These are phyloP conservation scores for Lamellibrachia luymesi DNA, from an alignment of 1,140 invertebrate genomes.

Conservation along the genomic window DNA sequence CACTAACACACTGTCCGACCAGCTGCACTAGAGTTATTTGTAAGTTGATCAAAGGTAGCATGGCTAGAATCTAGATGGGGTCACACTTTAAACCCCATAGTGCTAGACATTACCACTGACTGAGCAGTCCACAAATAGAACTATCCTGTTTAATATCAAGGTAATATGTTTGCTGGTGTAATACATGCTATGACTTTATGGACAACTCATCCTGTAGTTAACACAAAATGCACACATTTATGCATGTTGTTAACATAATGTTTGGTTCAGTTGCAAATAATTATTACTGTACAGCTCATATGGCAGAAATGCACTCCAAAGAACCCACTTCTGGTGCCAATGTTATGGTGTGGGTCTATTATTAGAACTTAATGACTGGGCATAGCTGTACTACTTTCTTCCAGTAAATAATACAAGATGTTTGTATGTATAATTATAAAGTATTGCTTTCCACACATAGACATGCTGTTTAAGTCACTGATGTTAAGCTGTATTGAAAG, in stretches of 20 bases:
- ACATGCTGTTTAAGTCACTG: not conserved
- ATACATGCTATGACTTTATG: not conserved
- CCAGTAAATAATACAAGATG: not conserved
- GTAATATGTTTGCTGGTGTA: not conserved
- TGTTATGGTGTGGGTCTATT: not conserved
- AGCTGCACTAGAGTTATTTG: not conserved
- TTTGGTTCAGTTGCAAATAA: not conserved
- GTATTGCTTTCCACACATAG: not conserved
- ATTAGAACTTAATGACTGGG: not conserved
- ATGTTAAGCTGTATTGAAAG: not conserved
- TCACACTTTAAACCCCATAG: not conserved
- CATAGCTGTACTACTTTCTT: not conserved
- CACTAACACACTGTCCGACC: not conserved
- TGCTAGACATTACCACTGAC: not conserved
- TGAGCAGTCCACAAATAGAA: not conserved
- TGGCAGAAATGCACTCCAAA: not conserved
- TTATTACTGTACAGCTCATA: not conserved
- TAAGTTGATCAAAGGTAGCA: not conserved
- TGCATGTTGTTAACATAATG: not conserved
- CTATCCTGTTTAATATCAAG: not conserved
- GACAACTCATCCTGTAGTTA: not conserved
- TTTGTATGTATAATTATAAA: not conserved
- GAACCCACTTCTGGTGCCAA: not conserved
- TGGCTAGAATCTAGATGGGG: not conserved
- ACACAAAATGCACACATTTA: not conserved